Evolutionary conservation across 1,140 invertebrate species (phyloP).

Genomic region (Calycopis cecrops): DNA sequence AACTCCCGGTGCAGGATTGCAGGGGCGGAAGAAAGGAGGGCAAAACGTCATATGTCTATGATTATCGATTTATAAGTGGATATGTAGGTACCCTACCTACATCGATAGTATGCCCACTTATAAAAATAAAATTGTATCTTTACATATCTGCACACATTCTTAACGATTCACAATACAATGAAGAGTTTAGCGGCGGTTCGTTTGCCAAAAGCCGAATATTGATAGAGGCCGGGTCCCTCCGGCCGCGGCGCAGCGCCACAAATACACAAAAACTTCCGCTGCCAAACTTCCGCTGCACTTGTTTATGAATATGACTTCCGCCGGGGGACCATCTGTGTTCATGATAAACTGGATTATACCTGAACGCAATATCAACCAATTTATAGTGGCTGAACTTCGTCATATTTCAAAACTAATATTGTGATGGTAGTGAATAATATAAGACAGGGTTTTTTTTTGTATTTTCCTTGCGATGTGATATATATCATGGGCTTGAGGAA

Average conservation of each 20-base stretch:
- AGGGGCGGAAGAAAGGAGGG: too few species aligned
- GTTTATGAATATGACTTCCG: slow-evolving; percentile 57
- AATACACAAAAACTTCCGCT: slow-evolving; percentile 57
- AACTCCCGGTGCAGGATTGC: too few species aligned
- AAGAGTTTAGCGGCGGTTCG: slow-evolving; percentile 14
- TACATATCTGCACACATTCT: background rate
- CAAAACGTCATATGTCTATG: too few species aligned
- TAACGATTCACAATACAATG: slow-evolving; percentile 6
- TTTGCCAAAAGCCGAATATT: slow-evolving; percentile 42
- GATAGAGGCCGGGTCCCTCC: slow-evolving; percentile 28
- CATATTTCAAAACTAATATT: slow-evolving; percentile 4
- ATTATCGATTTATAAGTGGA: too few species aligned
- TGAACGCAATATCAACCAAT: slow-evolving; percentile 11
- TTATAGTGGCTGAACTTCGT: background rate
- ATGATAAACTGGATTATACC: slow-evolving; percentile 26
- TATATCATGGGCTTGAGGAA: too few species aligned
- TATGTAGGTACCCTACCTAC: too few species aligned
- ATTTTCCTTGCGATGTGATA: too few species aligned
- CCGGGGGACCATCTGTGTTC: slow-evolving; percentile 32
- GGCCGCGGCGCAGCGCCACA: slow-evolving; percentile 36
- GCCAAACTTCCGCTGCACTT: slow-evolving; percentile 58
- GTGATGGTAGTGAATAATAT: too few species aligned
- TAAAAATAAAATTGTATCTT: too few species aligned
- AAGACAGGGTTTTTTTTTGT: too few species aligned
- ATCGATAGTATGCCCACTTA: too few species aligned